Base-by-base conservation (phyloP, 2,113 vertebrate species). In the Grus americana region DNA sequence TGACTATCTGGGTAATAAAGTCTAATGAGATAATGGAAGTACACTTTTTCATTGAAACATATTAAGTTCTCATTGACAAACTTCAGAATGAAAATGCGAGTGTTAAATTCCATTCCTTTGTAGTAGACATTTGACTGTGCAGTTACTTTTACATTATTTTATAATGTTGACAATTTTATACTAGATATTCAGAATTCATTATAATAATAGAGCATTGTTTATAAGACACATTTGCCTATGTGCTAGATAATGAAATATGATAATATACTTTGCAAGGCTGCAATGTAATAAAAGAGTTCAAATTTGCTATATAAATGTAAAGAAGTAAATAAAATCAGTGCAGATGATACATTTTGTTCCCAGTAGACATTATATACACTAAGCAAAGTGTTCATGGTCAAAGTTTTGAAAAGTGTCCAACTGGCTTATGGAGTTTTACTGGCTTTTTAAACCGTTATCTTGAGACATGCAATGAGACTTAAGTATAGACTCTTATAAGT, bases 171-270 rank as follows among this genome's bases (percentile, higher is more conserved):
- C 87, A 95, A 94, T 93, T 92, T 95, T 93, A 79, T 94, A 86
- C 44, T 85, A 82, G 92, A 76, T 87, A 86, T 88, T 96, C 81
- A 68, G 71, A 95, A 75, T 94, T 96, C 79, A 93, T 95, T 97
- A 74, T 65, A 94, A 75, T 95, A 96, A 91, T 82, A 93, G 71
- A 91, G 50, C 58, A 83, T 93, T 96, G 93, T 88, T 95, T 40
- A 22, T 88, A 93, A 86, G 92, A 93, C n/a, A 72, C 81, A 81
- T 79, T 91, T 95, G 81, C 81, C 36, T 93, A 57, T 82, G 87
- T 95, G 81, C 74, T 95, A 92, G 90, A 88, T 96, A 96, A 95
- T 90, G 93, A 95, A 94, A 96, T 93, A 95, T 79, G 68, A 67
- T 94, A 90, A 94, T 92, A 91, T 85, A 58, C 70, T 86, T 96